A percentile compares a stretch with the other conserved stretches of the same genome.
Conservation (phyloP, 2,888 invertebrate species). For the Rotaria socialis region DNA sequence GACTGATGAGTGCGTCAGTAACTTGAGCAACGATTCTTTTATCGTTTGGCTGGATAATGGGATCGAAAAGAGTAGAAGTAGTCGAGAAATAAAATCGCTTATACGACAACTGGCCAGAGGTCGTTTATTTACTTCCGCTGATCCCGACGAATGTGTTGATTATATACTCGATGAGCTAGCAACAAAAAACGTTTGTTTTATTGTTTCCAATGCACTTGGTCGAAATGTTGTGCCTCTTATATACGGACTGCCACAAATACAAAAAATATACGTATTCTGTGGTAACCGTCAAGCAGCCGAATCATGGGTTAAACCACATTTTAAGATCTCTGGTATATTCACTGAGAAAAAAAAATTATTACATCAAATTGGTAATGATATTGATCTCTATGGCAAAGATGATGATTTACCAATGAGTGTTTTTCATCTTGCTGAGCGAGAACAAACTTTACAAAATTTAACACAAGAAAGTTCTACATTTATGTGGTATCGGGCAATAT, state of each 20-base stretch:
- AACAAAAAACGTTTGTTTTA: neutral
- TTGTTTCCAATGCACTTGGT: neutral
- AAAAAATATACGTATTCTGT: neutral
- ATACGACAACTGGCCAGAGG: neutral
- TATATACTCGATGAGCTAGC: neutral
- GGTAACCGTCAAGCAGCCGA: neutral
- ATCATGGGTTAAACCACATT: neutral
- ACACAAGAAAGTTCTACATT: neutral
- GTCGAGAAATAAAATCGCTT: neutral
- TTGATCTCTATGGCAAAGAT: neutral
- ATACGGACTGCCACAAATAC: neutral
- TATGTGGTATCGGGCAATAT: neutral
- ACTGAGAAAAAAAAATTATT: neutral
- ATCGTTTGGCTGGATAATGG: neutral
- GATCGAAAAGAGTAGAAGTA: neutral
- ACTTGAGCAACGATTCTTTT: neutral
- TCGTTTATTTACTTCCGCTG: neutral
- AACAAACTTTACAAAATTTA: neutral
- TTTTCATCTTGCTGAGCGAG: neutral
- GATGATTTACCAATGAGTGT: neutral
- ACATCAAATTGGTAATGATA: neutral
- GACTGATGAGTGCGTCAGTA: too few relatives aligned
- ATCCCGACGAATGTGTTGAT: neutral
- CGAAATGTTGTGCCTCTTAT: neutral
- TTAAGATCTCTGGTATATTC: neutral